These are phyloP conservation scores for Elephas maximus DNA, from an alignment of 2,113 vertebrate genomes.

Conservation along the genomic window DNA sequence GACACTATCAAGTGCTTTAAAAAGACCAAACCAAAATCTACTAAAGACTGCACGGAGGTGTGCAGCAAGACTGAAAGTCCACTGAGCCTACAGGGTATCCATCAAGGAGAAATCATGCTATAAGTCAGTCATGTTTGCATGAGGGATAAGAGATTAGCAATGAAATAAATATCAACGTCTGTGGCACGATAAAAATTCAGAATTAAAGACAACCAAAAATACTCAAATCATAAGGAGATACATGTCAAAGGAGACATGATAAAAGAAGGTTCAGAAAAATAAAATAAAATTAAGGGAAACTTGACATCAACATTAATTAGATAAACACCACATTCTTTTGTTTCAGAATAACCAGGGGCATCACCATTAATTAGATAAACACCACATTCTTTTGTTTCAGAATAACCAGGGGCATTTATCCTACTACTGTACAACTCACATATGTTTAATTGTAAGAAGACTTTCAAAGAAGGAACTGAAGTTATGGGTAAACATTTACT, in stretches of 20 bases:
- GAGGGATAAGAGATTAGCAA: conserved; percentile 11
- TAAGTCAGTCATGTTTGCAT: background rate
- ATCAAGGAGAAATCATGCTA: background rate
- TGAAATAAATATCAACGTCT: background rate
- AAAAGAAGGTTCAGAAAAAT: background rate
- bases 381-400: background rate
- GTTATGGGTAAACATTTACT: background rate
- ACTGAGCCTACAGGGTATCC: background rate
- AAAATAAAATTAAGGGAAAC: background rate
- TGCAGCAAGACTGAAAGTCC: background rate
- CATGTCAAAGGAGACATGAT: background rate
- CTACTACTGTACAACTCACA: background rate
- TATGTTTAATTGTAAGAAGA: background rate
- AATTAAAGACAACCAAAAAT: background rate
- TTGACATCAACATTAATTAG: background rate
- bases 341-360: background rate
- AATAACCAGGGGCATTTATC: background rate
- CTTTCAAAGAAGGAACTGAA: background rate
- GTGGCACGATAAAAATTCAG: background rate
- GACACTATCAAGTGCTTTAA: background rate
- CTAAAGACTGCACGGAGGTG: background rate
- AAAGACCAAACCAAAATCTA: background rate
- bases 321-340: background rate
- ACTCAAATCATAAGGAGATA: background rate
- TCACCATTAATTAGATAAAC: background rate